Evolutionary conservation across 2,113 vertebrate genomes (phyloP).

Genomic region (Dolichallabes microphthalmus): DNA sequence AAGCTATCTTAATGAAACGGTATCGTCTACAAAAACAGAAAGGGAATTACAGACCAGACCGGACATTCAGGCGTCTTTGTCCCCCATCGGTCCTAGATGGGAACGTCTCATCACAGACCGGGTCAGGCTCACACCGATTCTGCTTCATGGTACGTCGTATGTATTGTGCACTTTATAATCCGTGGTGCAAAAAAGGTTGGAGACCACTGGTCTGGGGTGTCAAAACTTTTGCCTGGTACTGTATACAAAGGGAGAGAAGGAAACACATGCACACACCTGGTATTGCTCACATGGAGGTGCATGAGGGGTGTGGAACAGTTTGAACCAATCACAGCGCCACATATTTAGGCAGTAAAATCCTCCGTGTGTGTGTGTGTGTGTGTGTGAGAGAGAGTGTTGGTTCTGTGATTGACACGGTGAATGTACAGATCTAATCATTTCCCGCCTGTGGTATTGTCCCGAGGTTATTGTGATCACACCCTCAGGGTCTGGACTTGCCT

Average conservation of each 20-base stretch:
- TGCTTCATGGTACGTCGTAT: too few relatives aligned
- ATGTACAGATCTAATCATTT: not conserved
- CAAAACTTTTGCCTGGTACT: too few relatives aligned
- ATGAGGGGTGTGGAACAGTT: constrained; percentile 26
- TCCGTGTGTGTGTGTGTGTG: not conserved
- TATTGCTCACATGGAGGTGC: constrained; percentile 29
- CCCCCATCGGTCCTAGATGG: too few relatives aligned
- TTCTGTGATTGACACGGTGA: not conserved
- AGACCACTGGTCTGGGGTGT: too few relatives aligned
- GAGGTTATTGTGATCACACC: not conserved
- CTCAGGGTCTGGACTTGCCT: not conserved
- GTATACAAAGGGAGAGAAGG: not conserved
- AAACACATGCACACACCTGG: constrained; percentile 2
- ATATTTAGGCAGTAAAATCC: not conserved
- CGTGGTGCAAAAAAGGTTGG: too few relatives aligned
- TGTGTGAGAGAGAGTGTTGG: not conserved
- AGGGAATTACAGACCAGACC: too few relatives aligned
- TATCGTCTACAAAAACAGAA: too few relatives aligned
- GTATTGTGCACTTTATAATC: too few relatives aligned
- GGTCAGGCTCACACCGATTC: too few relatives aligned
- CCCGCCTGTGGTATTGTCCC: constrained; percentile 2
- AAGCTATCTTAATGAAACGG: too few relatives aligned
- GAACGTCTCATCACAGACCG: too few relatives aligned
- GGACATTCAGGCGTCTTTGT: too few relatives aligned
- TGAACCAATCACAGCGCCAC: not conserved